A percentile compares a stretch with the other conserved stretches of the same genome.
Evolutionary conservation across 2,797 vertebrate genomes (phyloP).

Genomic region (Lagocephalus sceleratus): DNA sequence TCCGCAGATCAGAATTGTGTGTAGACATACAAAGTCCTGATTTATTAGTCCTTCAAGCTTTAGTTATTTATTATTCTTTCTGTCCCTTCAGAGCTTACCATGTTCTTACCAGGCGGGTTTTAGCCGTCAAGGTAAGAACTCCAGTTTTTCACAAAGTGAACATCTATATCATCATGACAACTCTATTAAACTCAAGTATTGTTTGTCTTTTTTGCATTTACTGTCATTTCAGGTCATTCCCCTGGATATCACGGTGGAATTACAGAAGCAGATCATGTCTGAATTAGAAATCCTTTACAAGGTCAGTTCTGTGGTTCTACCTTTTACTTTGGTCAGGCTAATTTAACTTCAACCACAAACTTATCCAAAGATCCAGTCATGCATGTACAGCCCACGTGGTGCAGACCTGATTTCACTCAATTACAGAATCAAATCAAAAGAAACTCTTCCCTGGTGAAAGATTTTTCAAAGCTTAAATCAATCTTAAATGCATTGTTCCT

Average conservation of each 20-base stretch:
- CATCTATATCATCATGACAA: background rate
- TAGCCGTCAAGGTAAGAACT: conserved; percentile 93
- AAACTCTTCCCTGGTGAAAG: no score
- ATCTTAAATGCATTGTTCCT: no score
- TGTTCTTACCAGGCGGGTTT: conserved; percentile 86
- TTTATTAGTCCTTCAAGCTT: conserved; percentile 1
- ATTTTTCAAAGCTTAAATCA: no score
- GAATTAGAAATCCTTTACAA: conserved; percentile 99
- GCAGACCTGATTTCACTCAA: no score
- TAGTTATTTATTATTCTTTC: conserved; percentile 4
- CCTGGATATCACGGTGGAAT: conserved; percentile 95
- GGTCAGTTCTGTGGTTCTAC: conserved; percentile 65
- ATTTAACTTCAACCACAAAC: no score
- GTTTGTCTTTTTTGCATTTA: background rate
- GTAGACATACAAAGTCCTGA: background rate
- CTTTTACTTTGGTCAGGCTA: no score
- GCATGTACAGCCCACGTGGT: background rate
- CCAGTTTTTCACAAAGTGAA: background rate
- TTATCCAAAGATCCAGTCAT: no score
- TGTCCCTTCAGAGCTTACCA: conserved; percentile 84
- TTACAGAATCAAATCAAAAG: no score
- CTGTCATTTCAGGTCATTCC: conserved; percentile 86
- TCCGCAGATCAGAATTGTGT: background rate
- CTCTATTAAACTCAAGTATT: background rate
- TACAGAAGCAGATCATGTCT: conserved; percentile 99